Conservation (phyloP, 2,888 invertebrate genomes). For the Pollenia labialis region DNA sequence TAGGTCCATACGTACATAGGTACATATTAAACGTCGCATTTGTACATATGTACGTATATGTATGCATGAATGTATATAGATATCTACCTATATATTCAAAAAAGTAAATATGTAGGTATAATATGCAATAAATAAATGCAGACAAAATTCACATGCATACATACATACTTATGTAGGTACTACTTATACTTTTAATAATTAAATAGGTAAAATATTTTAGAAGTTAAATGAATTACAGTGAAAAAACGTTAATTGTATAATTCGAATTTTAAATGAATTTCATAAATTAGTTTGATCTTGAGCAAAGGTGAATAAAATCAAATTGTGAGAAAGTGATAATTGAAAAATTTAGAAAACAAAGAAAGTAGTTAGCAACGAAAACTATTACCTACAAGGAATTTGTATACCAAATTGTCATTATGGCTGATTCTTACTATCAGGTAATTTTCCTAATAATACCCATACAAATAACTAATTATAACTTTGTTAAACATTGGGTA, state of each 20-base stretch:
- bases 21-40: no score
- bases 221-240: constrained; percentile 13
- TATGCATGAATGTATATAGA: no score
- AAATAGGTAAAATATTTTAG: not conserved
- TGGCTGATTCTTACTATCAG: constrained; percentile 85
- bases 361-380: constrained; percentile 28
- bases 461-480: no score
- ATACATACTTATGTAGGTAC: not conserved
- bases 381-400: constrained; percentile 27
- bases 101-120: no score
- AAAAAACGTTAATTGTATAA: constrained; percentile 19
- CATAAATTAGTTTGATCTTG: constrained; percentile 62
- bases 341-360: constrained; percentile 29
- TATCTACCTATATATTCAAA: no score
- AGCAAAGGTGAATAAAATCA: constrained; percentile 50
- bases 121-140: no score
- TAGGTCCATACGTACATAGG: no score
- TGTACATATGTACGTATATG: no score
- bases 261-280: constrained; percentile 27
- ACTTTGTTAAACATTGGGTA: no score
- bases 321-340: constrained; percentile 42
- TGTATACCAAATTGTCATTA: constrained; percentile 70
- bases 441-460: constrained; percentile 77
- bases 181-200: not conserved
- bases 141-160: no score